These are phyloP conservation scores for Lasioglossum vierecki DNA, from an alignment of 2,888 invertebrate genomes.

Conservation along the genomic window DNA sequence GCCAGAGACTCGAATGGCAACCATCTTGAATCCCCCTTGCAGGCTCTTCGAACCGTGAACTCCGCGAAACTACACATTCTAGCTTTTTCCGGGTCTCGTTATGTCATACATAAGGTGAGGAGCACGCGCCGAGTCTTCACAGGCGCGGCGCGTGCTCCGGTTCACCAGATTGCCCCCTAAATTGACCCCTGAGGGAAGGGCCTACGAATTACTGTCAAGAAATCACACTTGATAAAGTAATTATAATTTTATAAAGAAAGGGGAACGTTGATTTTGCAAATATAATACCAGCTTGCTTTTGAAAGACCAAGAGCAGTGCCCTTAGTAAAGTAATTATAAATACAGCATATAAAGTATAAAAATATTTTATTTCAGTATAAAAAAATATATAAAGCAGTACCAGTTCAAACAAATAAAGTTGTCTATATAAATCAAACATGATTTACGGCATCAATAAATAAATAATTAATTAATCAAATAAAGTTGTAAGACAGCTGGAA, in stretches of 20 bases:
- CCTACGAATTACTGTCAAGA: background rate
- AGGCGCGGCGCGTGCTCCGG: background rate
- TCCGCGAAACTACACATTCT: background rate
- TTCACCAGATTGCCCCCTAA: background rate
- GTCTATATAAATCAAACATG: too few species aligned
- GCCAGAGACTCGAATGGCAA: slow-evolving; percentile 6
- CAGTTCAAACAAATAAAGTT: background rate
- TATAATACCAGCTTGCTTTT: background rate
- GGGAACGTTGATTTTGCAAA: background rate
- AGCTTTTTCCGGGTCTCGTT: background rate
- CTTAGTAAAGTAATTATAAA: too few species aligned
- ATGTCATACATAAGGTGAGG: background rate
- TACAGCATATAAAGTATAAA: too few species aligned
- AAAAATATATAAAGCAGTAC: too few species aligned
- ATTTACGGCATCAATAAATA: too few species aligned
- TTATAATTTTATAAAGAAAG: too few species aligned
- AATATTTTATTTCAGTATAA: too few species aligned
- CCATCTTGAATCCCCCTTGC: background rate
- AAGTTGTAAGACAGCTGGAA: background rate
- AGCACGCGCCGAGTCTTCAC: background rate
- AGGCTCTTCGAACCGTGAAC: background rate
- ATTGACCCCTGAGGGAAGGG: background rate
- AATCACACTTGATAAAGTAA: background rate
- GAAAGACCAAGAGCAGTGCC: background rate
- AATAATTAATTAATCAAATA: too few species aligned